phyloP scores from a whole-genome alignment of 1,140 invertebrate genomes.

The Pseudomyrmex concolor region DNA sequence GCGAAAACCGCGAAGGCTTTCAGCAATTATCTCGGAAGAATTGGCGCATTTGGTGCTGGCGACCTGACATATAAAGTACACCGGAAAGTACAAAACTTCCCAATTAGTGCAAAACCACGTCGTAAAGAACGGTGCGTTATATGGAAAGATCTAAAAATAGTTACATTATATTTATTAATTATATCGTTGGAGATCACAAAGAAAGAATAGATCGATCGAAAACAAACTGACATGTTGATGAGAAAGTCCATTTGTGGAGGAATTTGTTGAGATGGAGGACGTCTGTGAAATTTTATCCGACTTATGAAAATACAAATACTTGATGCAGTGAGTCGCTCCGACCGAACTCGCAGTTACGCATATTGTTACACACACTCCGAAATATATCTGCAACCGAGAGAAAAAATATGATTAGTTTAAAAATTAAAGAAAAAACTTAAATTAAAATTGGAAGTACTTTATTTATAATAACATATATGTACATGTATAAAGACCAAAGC shows the following conservation, averaged over 20 bases:
- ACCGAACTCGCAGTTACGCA: constrained; percentile 95
- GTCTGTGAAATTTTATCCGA: constrained; percentile 77
- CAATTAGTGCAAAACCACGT: constrained; percentile 98
- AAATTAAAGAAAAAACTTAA: neutral
- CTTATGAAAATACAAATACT: constrained; percentile 91
- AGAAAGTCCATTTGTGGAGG: constrained; percentile 81
- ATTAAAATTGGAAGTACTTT: no score
- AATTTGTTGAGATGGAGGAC: constrained; percentile 79
- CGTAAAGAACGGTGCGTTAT: constrained; percentile 96
- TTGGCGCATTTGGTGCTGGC: constrained; percentile 90
- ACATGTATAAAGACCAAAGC: no score
- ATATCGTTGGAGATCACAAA: neutral
- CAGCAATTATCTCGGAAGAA: constrained; percentile 90
- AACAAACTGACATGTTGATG: constrained; percentile 80
- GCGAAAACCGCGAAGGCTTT: constrained; percentile 92
- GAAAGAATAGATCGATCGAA: neutral
- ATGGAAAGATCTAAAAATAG: constrained; percentile 85
- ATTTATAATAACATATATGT: no score
- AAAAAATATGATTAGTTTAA: neutral
- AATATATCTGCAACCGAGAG: constrained; percentile 90
- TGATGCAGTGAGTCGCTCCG: constrained; percentile 94
- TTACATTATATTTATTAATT: neutral
- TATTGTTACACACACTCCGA: constrained; percentile 93
- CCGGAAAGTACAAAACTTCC: constrained; percentile 95
- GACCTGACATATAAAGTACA: constrained; percentile 92